A percentile compares a stretch with the other conserved stretches of the same genome.
phyloP scores from a whole-genome alignment of 2,888 invertebrate species.

The Matsumyia berberina region DNA sequence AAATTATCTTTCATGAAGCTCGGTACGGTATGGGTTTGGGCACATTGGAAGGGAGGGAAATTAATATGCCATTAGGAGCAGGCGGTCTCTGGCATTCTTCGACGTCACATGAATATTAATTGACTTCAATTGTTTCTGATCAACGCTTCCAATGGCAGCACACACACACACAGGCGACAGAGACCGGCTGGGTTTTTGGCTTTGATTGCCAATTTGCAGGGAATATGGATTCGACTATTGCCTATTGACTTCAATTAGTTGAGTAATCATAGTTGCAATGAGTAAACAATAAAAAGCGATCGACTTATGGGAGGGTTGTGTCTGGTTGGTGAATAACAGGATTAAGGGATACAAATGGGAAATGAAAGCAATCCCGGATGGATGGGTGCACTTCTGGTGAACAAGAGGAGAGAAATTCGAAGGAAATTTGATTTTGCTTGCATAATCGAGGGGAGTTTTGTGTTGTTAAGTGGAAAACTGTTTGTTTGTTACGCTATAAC shows the following conservation, averaged over 20 bases:
- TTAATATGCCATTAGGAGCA: constrained; percentile 70
- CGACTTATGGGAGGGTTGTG: neutral
- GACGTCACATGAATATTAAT: constrained; percentile 75
- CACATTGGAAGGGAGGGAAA: constrained; percentile 6
- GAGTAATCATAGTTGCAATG: constrained; percentile 49
- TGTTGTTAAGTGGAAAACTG: neutral
- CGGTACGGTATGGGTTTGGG: constrained; percentile 6
- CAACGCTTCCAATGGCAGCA: constrained; percentile 37
- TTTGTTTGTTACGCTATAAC: no score
- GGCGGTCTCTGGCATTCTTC: constrained; percentile 38
- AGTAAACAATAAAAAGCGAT: constrained; percentile 1
- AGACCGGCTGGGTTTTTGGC: constrained; percentile 55
- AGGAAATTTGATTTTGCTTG: neutral
- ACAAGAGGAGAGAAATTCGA: neutral
- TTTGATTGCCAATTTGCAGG: constrained; percentile 71
- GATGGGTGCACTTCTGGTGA: neutral
- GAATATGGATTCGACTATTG: constrained; percentile 51
- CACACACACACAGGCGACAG: neutral
- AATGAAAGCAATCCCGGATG: neutral
- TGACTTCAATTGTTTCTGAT: constrained; percentile 73
- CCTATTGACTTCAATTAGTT: constrained; percentile 74
- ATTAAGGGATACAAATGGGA: neutral
- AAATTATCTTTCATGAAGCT: constrained; percentile 49
- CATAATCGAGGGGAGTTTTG: neutral
- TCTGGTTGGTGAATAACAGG: neutral